Base-by-base conservation (phyloP, 1,140 invertebrate species). In the Drosophila murphyi region DNA sequence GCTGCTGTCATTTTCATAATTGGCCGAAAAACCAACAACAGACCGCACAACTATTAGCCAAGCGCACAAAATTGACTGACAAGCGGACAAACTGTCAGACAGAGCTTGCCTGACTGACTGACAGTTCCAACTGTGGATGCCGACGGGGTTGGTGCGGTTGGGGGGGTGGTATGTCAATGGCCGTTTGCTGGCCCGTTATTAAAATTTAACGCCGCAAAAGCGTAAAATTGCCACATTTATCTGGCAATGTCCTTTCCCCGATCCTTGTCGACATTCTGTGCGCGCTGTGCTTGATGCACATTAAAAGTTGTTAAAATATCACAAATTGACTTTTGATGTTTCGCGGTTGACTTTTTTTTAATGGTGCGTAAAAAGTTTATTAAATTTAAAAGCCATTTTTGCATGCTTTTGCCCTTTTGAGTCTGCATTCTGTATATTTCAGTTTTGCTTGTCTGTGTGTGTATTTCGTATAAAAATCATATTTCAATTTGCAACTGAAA, bases 311-410 rank as follows among this genome's bases (percentile, higher is more conserved):
- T 88, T 73, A 77, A 87, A 87, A 87, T 87, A 79, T 73, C 83
- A 83, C 80, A 87, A 87, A 87, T 87, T 87, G 83, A 87, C 83
- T 87, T 87, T 87, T 88, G 83, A 87, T 87, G 83, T 88, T 87
- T 83, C 70, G 83, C 80, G 83, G 83, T 87, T 87, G 82, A 80
- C 29, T 41, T 88, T 87, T 88, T 80, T 68, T 82, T 75, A 87
- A 87, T 88, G 83, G 76, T 78, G 80, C 83, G 83, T 87, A 88
- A 87, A 87, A 87, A 87, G 83, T 87, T 87, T 88, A 87, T 87
- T 88, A 87, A 87, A 87, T 87, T 88, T 87, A 74, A 82, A 87
- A 80, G 76, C 80, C 69, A 68, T 74, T 74, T 31, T 47, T 45
- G 12, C 20, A 7, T 31, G 37, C 34, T 32, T 47, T 20, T 34